Percentiles rank a stretch among this genome's conserved stretches.
Conservation (phyloP, 1,140 invertebrate species). For the Portunus trituberculatus region DNA sequence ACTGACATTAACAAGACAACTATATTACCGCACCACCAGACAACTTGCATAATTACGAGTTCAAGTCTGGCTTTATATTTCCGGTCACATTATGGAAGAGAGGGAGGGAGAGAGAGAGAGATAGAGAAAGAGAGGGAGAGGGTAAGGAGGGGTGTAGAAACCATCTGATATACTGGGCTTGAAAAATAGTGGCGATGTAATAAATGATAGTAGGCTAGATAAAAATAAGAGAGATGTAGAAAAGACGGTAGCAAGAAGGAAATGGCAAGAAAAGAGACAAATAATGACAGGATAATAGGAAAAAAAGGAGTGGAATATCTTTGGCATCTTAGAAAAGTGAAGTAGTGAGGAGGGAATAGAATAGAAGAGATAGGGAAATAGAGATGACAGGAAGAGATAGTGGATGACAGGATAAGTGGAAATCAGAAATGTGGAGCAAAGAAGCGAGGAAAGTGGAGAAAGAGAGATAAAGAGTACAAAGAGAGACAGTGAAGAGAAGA, state of each 20-base stretch:
- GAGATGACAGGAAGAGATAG: neutral
- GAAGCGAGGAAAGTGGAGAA: neutral
- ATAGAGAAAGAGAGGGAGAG: neutral
- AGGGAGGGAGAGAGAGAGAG: neutral
- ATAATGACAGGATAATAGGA: neutral
- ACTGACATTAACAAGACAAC: slow-evolving; percentile 22
- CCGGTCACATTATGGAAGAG: neutral
- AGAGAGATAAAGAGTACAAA: neutral
- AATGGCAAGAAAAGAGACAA: neutral
- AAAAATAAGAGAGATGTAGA: neutral
- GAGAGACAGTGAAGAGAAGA: neutral
- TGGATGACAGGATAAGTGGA: no score
- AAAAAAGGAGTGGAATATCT: neutral
- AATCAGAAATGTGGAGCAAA: no score
- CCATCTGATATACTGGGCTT: neutral
- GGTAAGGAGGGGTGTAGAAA: neutral
- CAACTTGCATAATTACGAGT: neutral
- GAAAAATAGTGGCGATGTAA: neutral
- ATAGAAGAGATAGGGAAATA: neutral
- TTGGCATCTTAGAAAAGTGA: neutral
- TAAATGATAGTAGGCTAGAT: neutral
- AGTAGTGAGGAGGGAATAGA: neutral
- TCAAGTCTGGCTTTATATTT: neutral
- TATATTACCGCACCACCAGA: neutral
- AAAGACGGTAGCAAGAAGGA: neutral